These are phyloP conservation scores for Myathropa florea DNA, from an alignment of 2,888 invertebrate genomes.

Conservation along the genomic window DNA sequence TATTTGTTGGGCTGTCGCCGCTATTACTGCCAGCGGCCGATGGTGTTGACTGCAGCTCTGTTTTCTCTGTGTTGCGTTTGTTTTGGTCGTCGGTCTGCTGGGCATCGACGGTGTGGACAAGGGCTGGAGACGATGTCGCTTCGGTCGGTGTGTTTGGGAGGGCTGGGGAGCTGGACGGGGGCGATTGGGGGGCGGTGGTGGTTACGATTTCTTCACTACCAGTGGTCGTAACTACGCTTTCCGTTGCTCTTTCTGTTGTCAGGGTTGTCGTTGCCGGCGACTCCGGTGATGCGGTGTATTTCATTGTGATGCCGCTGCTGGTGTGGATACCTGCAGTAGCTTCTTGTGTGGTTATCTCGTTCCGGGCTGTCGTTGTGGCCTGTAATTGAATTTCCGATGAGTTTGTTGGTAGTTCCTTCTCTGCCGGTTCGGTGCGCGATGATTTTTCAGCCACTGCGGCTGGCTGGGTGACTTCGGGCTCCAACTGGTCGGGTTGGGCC, in stretches of 20 bases:
- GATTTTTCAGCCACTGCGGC: conserved; percentile 53
- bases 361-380: conserved; percentile 56
- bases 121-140: conserved; percentile 37
- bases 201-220: conserved; percentile 34
- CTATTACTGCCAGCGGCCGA: conserved; percentile 26
- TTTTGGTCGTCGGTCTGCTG: conserved; percentile 41
- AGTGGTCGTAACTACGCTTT: conserved; percentile 51
- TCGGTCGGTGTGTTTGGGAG: conserved; percentile 6
- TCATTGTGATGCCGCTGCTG: conserved; percentile 43
- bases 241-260: conserved; percentile 52
- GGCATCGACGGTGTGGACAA: conserved; percentile 34
- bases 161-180: neutral
- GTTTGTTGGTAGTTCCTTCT: conserved; percentile 42
- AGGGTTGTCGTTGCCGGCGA: conserved; percentile 49
- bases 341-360: conserved; percentile 62
- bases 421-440: conserved; percentile 29
- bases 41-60: conserved; percentile 52
- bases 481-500: conserved; percentile 1
- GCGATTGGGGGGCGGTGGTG: conserved; percentile 5
- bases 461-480: conserved; percentile 51
- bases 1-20: conserved; percentile 29
- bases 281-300: conserved; percentile 42
- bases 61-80: conserved; percentile 53
- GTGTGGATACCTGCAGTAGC: conserved; percentile 19
- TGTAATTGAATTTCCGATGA: conserved; percentile 67